Evolutionary conservation across 1,140 invertebrate species (phyloP).

Genomic region (Leguminivora glycinivorella): DNA sequence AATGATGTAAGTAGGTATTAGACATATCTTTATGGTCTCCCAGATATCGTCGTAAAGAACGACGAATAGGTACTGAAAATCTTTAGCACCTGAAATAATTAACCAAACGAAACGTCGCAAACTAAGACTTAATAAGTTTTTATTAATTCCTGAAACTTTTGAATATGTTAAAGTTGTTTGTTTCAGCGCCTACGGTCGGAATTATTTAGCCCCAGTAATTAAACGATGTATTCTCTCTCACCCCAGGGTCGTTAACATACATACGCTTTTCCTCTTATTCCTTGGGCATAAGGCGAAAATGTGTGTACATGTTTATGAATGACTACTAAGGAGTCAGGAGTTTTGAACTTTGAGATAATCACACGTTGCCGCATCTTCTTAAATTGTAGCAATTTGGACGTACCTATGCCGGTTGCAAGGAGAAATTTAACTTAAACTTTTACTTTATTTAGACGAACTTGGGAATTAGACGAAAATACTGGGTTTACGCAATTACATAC

Average conservation of each 20-base stretch:
- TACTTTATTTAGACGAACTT: neutral
- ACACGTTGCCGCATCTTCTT: conserved; percentile 43
- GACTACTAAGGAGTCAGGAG: conserved; percentile 29
- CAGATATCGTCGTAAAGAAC: neutral
- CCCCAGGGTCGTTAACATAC: conserved; percentile 39
- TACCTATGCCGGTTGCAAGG: conserved; percentile 4
- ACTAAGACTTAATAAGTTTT: conserved; percentile 34
- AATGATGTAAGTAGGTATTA: neutral
- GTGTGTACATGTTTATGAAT: conserved; percentile 35
- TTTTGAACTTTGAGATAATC: conserved; percentile 54
- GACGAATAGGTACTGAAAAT: neutral
- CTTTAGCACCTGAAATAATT: neutral
- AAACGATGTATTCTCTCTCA: conserved; percentile 51
- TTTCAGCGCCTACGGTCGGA: neutral
- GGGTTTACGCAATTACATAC: neutral
- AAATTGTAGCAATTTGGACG: conserved; percentile 39
- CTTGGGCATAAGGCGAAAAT: conserved; percentile 56
- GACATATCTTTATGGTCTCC: neutral
- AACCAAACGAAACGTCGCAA: conserved; percentile 36
- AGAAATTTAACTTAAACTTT: neutral
- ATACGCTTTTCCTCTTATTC: neutral
- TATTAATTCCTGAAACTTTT: conserved; percentile 4
- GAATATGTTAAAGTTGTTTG: conserved; percentile 10
- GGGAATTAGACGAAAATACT: neutral
- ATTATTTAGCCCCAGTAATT: conserved; percentile 44